Base-by-base conservation (phyloP, 2,113 vertebrate genomes). In the Indri indri region DNA sequence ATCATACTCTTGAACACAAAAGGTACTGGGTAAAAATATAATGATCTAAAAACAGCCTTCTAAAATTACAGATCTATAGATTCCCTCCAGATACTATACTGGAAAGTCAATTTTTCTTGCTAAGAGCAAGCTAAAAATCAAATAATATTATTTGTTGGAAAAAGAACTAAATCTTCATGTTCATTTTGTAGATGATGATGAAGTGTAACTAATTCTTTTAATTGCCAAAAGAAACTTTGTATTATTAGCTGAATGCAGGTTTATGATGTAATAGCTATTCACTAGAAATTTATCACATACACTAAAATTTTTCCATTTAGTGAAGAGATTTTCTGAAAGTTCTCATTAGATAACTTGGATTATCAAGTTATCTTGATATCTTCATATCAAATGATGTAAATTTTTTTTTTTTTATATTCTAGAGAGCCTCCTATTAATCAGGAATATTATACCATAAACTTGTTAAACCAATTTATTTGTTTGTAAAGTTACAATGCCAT, bases 401-500 rank as follows among this genome's bases (percentile, higher is more conserved):
- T 32, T 14, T 57, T 45, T 61, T 57, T 45, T 61, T 94, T 88
- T 80, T 83, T 47, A 50, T 45, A 91, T 61, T 83, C 40, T 76
- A 92, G 90, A 88, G 20, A 83, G 63, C 18, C n/a, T 65, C 76
- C 16, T 16, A 88, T 16, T 87, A 70, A 94, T 90, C 47, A 94
- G 77, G n/a, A 96, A 91, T 70, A 97, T 74, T 66, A 87, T 87
- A 61, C 25, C 37, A 92, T 66, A 95, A 96, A 95, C 59, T 90
- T 96, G 87, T 47, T 80, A 91, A 81, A 57, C 91, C n/a, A 52
- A 47, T 86, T 65, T 86, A 86, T 91, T 96, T 97, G 81, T 89
- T 96, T 95, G 91, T 61, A 92, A 96, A 96, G 90, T 85, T 50
- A 96, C 85, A 96, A 94, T 77, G 16, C 70, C 94, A 97, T 82